Base-by-base conservation (phyloP, 1,140 invertebrate genomes). In the Rhyacophila brunnea region DNA sequence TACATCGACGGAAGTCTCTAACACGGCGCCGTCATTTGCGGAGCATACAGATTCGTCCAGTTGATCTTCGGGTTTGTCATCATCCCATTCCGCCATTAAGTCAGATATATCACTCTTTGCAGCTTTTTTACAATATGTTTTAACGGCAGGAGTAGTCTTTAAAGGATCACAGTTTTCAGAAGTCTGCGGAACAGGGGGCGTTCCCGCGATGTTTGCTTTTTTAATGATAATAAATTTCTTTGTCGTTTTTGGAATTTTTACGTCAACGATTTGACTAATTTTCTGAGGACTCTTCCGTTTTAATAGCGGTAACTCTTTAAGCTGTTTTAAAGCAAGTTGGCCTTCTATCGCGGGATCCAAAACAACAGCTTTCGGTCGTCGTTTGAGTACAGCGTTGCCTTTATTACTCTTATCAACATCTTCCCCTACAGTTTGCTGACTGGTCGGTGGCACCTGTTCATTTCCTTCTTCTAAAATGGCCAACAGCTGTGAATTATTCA, bases 31-130 rank as follows among this genome's bases (percentile, higher is more conserved):
- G 20, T 43, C 20, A 20, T 20, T 17, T 32, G 18, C 43, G 11
- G 42, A 23, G 15, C 9, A 40, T 13, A n/a, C 38, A 6, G 11
- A 13, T 40, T 40, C 38, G 3, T 40, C 38, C 3, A 13, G 3
- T 13, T 40, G 38, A n/a, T 11, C 34, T 10, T 54, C 54, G 11
- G 35, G 34, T 13, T 58, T 58, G 0, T 10, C 43, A 36, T 64
- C 62, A 9, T 64, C 62, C 62, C 62, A 64, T 18, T 64, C 62
- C n/a, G 38, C 23, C 28, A 50, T 54, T 6, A 64, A 34, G 35
- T 55, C 50, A 19, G 62, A 64, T 34, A 64, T 53, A 44, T 57
- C 48, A 23, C 23, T 50, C n/a, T 17, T 50, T 1, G 14, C 19
- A 40, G 40, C 11, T 18, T 50, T 50, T 34, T 58, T 58, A 34